Base-by-base conservation (phyloP, 2,113 vertebrate species). In the Microcebus ravelobensis region DNA sequence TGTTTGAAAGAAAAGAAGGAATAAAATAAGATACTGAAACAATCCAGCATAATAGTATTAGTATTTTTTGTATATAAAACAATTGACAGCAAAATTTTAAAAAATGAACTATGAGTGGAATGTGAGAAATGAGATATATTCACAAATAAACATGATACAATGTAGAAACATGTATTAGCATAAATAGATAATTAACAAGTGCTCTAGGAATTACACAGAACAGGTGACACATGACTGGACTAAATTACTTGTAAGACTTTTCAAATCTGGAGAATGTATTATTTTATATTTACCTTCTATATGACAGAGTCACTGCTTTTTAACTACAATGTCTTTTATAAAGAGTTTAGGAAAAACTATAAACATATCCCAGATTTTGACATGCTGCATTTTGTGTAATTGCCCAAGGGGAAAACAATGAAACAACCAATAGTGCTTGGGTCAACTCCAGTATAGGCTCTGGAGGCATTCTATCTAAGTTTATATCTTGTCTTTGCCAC, bases 1-100 rank as follows among this genome's bases (percentile, higher is more conserved):
- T 99, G 97, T 97, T 98, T 97, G 96, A 96, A 97, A 83, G 80
- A 63, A 93, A 81, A 95, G 57, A 94, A 87, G 4, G 9, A 93
- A 71, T 12, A 57, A 50, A 55, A 90, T 95, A 93, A 84, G 89
- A 93, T 76, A 65, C 25, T 59, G 15, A 85, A n/a, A 79, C 36
- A 92, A 80, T 74, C 61, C 31, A 90, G 14, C 23, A 61, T 2
- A 9, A 50, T 15, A 50, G 17, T 39, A 29, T 5, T n/a, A 34
- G 3, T 34, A 12, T 71, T 13, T 89, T 89, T 70, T 61, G 0
- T 21, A 63, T 12, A 1, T 68, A 29, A 92, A 83, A 84, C n/a
- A 81, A 74, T 42, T 55, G 36, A 5, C 4, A 80, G 27, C 31
- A 93, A 34, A 74, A 71, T 74, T 11, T 74, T 11, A 57, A 67